Evolutionary conservation across 2,113 vertebrate genomes (phyloP).

Genomic region (Capricornis sumatraensis): DNA sequence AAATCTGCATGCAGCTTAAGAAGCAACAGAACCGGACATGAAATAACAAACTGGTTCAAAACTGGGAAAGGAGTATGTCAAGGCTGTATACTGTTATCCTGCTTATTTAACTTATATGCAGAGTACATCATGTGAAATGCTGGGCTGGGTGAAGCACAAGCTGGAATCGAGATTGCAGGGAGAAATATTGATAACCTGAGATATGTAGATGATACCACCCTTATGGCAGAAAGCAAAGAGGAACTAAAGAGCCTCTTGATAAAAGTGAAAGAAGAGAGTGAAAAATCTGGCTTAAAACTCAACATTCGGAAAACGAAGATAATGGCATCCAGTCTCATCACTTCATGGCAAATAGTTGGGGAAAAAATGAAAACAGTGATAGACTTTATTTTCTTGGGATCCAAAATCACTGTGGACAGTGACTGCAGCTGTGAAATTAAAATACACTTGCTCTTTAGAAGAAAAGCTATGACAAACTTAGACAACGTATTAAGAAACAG

Average conservation of each 20-base stretch:
- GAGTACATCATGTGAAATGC: background rate
- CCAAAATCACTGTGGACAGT: background rate
- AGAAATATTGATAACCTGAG: background rate
- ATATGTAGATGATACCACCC: background rate
- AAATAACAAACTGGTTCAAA: background rate
- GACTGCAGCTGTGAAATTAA: background rate
- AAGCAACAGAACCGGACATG: background rate
- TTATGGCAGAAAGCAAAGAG: background rate
- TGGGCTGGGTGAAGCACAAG: background rate
- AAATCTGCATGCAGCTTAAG: background rate
- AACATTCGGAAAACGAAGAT: background rate
- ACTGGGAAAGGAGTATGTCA: background rate
- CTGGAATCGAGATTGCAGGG: background rate
- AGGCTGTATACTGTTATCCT: background rate
- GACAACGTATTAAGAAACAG: background rate
- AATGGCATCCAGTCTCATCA: background rate
- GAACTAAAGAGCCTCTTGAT: background rate
- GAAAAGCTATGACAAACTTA: background rate
- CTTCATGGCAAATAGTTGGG: background rate
- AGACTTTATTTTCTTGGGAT: background rate
- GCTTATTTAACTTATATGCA: background rate
- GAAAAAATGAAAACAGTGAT: background rate
- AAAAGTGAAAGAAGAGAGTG: background rate
- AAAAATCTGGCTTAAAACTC: background rate
- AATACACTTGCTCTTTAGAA: background rate